Base-by-base conservation (phyloP, 2,888 invertebrate genomes). In the Drosophila ustulata region DNA sequence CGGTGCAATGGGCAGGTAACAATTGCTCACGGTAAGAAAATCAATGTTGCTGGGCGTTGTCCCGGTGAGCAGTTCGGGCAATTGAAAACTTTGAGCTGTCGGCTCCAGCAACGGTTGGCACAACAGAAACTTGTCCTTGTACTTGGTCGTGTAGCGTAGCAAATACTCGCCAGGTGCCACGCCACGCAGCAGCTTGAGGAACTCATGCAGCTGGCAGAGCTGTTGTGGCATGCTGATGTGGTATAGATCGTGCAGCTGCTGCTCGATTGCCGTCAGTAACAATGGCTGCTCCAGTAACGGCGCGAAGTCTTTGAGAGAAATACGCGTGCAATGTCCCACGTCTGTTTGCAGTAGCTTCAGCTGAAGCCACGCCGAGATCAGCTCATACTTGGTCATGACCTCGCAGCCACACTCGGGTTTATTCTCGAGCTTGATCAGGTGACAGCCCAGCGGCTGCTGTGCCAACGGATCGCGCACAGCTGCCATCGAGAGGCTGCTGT, bases 401-500 rank as follows among this genome's bases (percentile, higher is more conserved):
- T 91, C 91, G 63, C 90, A 90, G 0, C 91, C 91, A 59, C 90
- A 91, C n/a, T 80, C 66, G 0, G 91, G 78, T 58, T 91, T 91
- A 46, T 75, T 89, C 56, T 91, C 91, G 3, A 92, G 39, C 66
- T 92, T 91, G 3, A 92, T 63, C 0, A 82, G 62, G 4, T 82
- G 74, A 23, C 80, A 81, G n/a, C 81, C 84, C 1, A 81, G 25
- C 1, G 70, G 18, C 0, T 71, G 25, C 7, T 62, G 37, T 0
- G 63, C 70, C n/a, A 23, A 30, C 0, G 1, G 26, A 67, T 82
- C 76, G 0, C 26, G 39, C 1, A 79, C 71, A 0, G 78, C 81
- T 11, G 89, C 52, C 9, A 89, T 53, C 0, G 74, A 30, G 1
- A 90, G 26, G 1, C 56, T 71, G 11, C 78, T 90, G 4, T 73